phyloP scores from a whole-genome alignment of 2,797 vertebrate species.

The Hippoglossus hippoglossus region DNA sequence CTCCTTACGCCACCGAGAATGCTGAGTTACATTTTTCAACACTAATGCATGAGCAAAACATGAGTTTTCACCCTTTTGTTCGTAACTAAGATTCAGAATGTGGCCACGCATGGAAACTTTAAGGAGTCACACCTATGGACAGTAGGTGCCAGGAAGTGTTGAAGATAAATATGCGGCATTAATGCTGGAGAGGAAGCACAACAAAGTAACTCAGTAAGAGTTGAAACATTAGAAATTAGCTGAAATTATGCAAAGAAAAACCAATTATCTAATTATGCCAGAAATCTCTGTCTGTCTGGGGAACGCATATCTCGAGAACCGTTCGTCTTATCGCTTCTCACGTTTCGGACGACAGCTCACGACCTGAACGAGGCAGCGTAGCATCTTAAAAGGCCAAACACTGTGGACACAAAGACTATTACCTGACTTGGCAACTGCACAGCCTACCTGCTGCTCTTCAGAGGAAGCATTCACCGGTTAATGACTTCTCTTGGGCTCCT shows the following conservation, averaged over 20 bases:
- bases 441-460: slow-evolving; percentile 29
- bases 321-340: too few relatives aligned
- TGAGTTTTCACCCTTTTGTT: too few relatives aligned
- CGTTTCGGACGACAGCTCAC: too few relatives aligned
- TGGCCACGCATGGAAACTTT: neutral
- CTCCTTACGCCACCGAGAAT: too few relatives aligned
- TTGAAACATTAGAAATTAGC: neutral
- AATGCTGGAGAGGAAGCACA: neutral
- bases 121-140: neutral
- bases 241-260: neutral
- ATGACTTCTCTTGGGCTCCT: slow-evolving; percentile 52
- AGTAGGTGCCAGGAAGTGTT: neutral
- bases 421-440: slow-evolving; percentile 9
- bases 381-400: neutral
- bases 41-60: too few relatives aligned
- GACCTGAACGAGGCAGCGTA: neutral
- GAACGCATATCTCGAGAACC: too few relatives aligned
- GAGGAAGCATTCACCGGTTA: slow-evolving; percentile 28
- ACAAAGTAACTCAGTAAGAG: neutral
- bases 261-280: too few relatives aligned
- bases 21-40: too few relatives aligned
- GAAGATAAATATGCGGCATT: neutral
- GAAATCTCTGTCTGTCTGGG: too few relatives aligned
- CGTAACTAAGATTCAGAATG: neutral
- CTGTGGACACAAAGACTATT: neutral